Conservation (phyloP, 2,888 invertebrate genomes). For the Alentia gelatinosa region DNA sequence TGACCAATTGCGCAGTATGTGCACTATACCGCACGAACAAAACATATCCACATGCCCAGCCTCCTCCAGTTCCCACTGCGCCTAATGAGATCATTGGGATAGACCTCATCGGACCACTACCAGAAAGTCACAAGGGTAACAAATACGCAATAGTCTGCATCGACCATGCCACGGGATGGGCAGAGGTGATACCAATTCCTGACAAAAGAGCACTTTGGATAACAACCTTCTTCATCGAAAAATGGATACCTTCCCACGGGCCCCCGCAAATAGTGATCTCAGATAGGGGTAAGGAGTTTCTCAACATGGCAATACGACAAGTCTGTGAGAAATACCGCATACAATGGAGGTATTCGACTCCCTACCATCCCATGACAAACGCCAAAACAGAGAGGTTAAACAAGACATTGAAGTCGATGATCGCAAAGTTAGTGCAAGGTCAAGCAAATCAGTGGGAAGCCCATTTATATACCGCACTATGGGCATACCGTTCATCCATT, state of each 20-base stretch:
- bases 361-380: neutral
- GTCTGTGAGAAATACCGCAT: neutral
- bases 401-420: neutral
- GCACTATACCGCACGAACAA: neutral
- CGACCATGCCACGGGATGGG: slow-evolving; percentile 13
- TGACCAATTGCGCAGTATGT: neutral
- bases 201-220: neutral
- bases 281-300: neutral
- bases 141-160: neutral
- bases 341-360: neutral
- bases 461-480: neutral
- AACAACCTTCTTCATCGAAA: neutral
- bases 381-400: neutral
- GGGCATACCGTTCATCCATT: neutral
- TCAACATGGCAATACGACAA: neutral
- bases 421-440: neutral
- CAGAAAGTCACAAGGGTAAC: neutral
- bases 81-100: neutral
- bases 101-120: neutral
- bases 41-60: neutral
- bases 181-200: neutral
- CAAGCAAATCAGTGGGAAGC: neutral
- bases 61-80: neutral
- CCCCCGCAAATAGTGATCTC: neutral
- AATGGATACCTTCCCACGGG: neutral